phyloP scores from a whole-genome alignment of 2,888 invertebrate genomes.

The Macrophya alboannulata region DNA sequence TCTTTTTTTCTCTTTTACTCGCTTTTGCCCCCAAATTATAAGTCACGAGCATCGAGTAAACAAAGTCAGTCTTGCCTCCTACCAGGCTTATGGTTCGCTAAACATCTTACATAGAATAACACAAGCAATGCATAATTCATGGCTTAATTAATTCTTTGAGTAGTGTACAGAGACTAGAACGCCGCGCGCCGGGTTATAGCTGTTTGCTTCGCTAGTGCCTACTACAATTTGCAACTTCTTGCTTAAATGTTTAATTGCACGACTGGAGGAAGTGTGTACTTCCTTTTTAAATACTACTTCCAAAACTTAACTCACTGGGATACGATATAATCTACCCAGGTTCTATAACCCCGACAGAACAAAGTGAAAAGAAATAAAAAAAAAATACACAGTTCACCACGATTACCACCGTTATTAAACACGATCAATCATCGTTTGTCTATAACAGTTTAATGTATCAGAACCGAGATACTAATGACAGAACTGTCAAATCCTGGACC shows the following conservation, averaged over 20 bases:
- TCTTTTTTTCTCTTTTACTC: neutral
- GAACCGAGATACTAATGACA: constrained; percentile 1
- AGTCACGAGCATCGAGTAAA: constrained; percentile 5
- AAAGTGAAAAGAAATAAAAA: no score
- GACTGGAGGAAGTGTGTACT: neutral
- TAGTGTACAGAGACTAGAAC: constrained; percentile 2
- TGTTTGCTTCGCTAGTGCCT: constrained; percentile 9
- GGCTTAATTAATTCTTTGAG: constrained; percentile 35
- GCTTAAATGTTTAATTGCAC: constrained; percentile 17
- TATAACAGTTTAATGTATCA: constrained; percentile 22
- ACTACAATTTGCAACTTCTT: neutral
- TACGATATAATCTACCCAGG: neutral
- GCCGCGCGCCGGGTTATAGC: neutral
- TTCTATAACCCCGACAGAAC: neutral
- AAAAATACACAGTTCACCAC: neutral
- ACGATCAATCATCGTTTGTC: constrained; percentile 47
- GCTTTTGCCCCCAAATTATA: neutral
- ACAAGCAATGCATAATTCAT: constrained; percentile 44
- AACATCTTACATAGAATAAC: constrained; percentile 50
- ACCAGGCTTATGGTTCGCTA: constrained; percentile 23
- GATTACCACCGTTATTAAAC: neutral
- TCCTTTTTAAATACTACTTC: neutral
- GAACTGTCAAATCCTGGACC: constrained; percentile 15
- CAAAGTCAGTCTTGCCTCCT: neutral
- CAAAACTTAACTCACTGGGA: neutral